Base-by-base conservation (phyloP, 2,888 invertebrate genomes). In the Lasioglossum leucozonium region DNA sequence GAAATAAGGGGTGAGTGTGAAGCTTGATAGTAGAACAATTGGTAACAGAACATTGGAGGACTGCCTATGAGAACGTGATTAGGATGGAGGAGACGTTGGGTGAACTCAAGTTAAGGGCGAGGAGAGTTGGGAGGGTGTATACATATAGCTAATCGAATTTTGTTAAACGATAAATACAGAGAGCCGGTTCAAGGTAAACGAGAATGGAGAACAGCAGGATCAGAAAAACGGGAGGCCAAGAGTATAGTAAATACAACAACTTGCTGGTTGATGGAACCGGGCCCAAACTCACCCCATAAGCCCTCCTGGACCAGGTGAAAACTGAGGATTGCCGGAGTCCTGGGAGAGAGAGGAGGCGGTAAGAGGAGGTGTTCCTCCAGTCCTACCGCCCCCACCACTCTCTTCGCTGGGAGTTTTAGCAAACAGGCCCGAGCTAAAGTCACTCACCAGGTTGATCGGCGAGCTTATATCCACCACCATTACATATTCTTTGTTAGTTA, bases 391-490 rank as follows among this genome's bases (percentile, higher is more conserved):
- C 92, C 96, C 96, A 95, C 97, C 97, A 95, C 97, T 97, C 96
- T 98, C 98, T 96, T 98, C 98, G 95, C 98, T 98, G 95, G 98
- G 98, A 94, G 98, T 98, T 96, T 98, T 98, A 96, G 97, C 98
- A 96, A 99, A 98, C 95, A 98, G 96, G 95, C 98, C 98, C 94
- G 98, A 98, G 95, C 99, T 98, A 96, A 99, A 98, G 97, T 99
- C 99, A 95, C 96, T 97, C 95, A 98, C 98, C 96, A 99, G 97
- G 96, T 98, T 98, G 96, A 98, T 98, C 95, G 98, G 98, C 94
- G 98, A 98, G 96, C 98, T 98, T 95, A 93, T 94, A 88, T 91
- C 90, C 93, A 91, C 90, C 92, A 93, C 93, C 94, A 94, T 93
- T 92, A 94, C 91, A 94, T 88, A 91, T 87, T 85, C 80, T 91